A percentile compares a stretch with the other conserved stretches of the same genome.
phyloP scores from a whole-genome alignment of 92 coral and sea anemone species.

The Phymanthus crucifer region DNA sequence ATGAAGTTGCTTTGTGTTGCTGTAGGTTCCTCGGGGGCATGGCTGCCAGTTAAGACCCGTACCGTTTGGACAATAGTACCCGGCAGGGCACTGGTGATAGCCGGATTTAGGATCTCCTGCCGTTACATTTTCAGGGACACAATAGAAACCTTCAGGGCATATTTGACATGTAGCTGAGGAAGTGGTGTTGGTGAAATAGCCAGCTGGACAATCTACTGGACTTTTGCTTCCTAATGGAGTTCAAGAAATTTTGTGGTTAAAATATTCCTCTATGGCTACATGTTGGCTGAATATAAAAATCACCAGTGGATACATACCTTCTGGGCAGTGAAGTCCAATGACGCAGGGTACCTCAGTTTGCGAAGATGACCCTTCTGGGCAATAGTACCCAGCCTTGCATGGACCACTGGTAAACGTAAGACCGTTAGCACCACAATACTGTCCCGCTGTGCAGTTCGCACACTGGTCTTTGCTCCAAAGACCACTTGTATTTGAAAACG shows the following conservation, averaged over 20 bases:
- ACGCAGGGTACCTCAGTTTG: conserved; percentile 78
- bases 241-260: not conserved
- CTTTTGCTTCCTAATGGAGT: conserved; percentile 67
- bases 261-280: not conserved
- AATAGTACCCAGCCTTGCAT: conserved; percentile 85
- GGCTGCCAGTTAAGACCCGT: conserved; percentile 95
- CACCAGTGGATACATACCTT: conserved; percentile 42
- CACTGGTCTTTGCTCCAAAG: conserved; percentile 79
- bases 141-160: conserved; percentile 88
- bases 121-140: conserved; percentile 91
- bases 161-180: conserved; percentile 74
- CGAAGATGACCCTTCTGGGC: conserved; percentile 78
- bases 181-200: conserved; percentile 86
- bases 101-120: conserved; percentile 94
- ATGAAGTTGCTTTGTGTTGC: conserved; percentile 64
- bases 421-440: conserved; percentile 76
- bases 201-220: conserved; percentile 79
- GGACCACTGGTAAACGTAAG: conserved; percentile 68
- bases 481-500: conserved; percentile 81
- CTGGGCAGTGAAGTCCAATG: conserved; percentile 92
- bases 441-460: conserved; percentile 87
- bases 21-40: conserved; percentile 90
- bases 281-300: no score
- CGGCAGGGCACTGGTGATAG: conserved; percentile 82
- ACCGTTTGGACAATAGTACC: conserved; percentile 90